These are phyloP conservation scores for Discoglossus pictus DNA, from an alignment of 2,797 vertebrate genomes.

Conservation along the genomic window DNA sequence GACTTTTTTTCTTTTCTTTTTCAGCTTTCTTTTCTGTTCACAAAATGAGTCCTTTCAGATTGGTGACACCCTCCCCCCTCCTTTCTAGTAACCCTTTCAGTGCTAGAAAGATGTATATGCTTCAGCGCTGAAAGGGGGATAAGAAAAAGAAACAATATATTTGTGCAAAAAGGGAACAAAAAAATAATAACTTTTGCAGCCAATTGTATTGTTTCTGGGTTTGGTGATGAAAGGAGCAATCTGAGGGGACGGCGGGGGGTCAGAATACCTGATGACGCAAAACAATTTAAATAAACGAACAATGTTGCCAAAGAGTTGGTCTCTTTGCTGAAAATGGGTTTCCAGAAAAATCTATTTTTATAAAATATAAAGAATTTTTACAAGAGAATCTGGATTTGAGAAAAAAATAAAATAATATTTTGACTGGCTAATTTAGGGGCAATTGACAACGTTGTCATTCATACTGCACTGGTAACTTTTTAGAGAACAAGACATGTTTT, in stretches of 20 bases:
- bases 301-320: constrained; percentile 99
- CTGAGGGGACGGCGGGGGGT: constrained; percentile 88
- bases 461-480: constrained; percentile 99
- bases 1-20: constrained; percentile 77
- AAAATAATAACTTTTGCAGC: constrained; percentile 73
- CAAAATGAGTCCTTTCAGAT: constrained; percentile 82
- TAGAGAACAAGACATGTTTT: constrained; percentile 99
- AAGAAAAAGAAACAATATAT: constrained; percentile 82
- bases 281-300: constrained; percentile 95
- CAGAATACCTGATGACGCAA: constrained; percentile 92
- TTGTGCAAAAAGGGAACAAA: constrained; percentile 79
- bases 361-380: constrained; percentile 99
- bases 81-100: constrained; percentile 41
- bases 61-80: constrained; percentile 75
- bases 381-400: constrained; percentile 99
- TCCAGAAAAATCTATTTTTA: constrained; percentile 99
- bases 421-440: constrained; percentile 99
- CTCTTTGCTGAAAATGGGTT: constrained; percentile 99
- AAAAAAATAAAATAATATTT: constrained; percentile 99
- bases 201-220: constrained; percentile 91
- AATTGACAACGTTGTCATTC: constrained; percentile 98
- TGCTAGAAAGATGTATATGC: constrained; percentile 44
- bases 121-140: constrained; percentile 38
- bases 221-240: constrained; percentile 74
- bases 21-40: constrained; percentile 59